Percentiles rank a stretch among this genome's conserved stretches.
These are phyloP conservation scores for Lamellibrachia satsuma DNA, from an alignment of 2,888 invertebrate species.

Conservation along the genomic window DNA sequence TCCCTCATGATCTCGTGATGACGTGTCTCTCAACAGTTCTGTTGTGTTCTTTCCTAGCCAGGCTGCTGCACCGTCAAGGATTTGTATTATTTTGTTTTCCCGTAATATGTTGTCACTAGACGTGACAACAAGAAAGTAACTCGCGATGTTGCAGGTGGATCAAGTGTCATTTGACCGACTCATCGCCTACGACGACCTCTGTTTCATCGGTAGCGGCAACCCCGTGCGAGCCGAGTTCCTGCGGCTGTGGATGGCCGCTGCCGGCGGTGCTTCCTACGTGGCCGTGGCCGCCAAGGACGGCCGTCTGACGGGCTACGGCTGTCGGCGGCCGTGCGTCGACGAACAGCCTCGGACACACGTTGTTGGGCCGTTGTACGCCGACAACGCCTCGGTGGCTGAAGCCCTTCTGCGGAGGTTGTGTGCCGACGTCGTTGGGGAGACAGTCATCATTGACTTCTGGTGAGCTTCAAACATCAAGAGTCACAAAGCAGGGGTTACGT, in stretches of 20 bases:
- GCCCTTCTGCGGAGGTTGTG: slow-evolving; percentile 28
- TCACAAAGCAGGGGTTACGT: not conserved
- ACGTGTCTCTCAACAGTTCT: no score
- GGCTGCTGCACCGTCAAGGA: no score
- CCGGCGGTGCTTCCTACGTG: slow-evolving; percentile 30
- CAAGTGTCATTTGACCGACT: slow-evolving; percentile 30
- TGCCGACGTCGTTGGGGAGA: slow-evolving; percentile 25
- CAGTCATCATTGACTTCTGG: slow-evolving; percentile 28
- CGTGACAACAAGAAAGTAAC: no score
- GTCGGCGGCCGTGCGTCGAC: slow-evolving; percentile 26
- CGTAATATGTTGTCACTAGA: no score
- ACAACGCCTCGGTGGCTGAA: slow-evolving; percentile 22
- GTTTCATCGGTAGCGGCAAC: slow-evolving; percentile 30
- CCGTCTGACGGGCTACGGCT: slow-evolving; percentile 27
- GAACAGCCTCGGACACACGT: slow-evolving; percentile 5
- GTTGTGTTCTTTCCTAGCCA: no score
- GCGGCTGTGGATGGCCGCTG: slow-evolving; percentile 28
- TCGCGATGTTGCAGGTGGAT: slow-evolving; percentile 23
- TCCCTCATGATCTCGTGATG: no score
- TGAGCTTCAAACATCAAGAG: not conserved
- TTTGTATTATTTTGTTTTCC: no score
- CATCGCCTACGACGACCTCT: slow-evolving; percentile 35
- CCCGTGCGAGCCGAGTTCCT: slow-evolving; percentile 31
- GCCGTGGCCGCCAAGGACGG: slow-evolving; percentile 26
- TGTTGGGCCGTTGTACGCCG: slow-evolving; percentile 34